Evolutionary conservation across 2,113 vertebrate genomes (phyloP), one percentile per base, ranked within the genome.

Genomic region (Porphyrio hochstetteri): DNA sequence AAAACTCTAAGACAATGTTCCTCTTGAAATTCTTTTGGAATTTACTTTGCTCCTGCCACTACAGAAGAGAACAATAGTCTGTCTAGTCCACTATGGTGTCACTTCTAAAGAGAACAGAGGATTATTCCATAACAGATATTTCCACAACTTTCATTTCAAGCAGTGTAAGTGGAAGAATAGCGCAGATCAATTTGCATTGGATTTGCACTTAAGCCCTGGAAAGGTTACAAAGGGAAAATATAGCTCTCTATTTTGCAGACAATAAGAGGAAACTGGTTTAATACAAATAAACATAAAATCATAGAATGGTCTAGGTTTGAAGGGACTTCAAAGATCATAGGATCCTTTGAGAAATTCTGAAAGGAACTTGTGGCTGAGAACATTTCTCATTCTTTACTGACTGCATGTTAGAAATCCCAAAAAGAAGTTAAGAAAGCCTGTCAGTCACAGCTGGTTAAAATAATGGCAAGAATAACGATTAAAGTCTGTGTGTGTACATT

Each of bases 321-420:
- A 48, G 48, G 48, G 48, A 23, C 48, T 23, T 8, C 48, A 23
- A 48, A 48, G 20, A 48, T 48, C 48, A 20, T 1, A 82, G 9
- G 7, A 29, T 46, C 14, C 8, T 82, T 40, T 17, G 27, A 86
- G 79, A 81, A 79, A 6, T 56, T 75, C 27, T 55, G 21, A 23
- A 80, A 82, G 24, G 50, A 80, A 38, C 8, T 24, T 71, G 5
- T 52, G 11, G 16, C 27, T 29, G 31, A 94, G 55, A 92, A 40
- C 3, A 57, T 50, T 63, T 67, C 25, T 70, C 29, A 16, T 74
- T 75, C 20, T 78, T 38, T 64, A 79, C 8, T 79, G 61, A 42
- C 3, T 28, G 4, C 14, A 36, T 0, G 0, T 52, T 40, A 82
- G 24, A 82, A 74, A 78, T 16, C 7, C 9, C 52, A 9, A 25